Evolutionary conservation across 2,888 invertebrate species (phyloP), one percentile per base, ranked within the genome.

Genomic region (Chalcosyrphus nemorum): DNA sequence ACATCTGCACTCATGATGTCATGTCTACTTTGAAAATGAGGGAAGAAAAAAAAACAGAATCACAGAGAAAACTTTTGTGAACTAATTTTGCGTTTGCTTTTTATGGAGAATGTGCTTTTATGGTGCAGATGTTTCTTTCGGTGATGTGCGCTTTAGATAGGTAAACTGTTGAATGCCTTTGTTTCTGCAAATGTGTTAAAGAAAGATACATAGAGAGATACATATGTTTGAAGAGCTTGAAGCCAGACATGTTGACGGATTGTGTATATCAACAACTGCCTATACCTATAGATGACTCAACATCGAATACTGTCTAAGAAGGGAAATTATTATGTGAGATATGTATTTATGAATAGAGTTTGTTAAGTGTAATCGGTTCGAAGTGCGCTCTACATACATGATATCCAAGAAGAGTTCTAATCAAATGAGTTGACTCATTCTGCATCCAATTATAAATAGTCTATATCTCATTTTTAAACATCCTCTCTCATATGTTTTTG

Each of bases 1-100:
- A 45, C 63, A 50, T 74, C 35, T 29, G 27, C 70, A 50, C 19
- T 19, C 52, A 77, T 77, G 76, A 77, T 77, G 76, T 77, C 68
- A 77, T 70, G n/a, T n/a, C n/a, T n/a, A 15, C 41, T 24, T 29
- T 76, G 13, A 38, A 11, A 15, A 66, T 50, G 57, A 29, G 50
- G 56, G 29, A 45, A 15, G 24, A 43, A 15, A 29, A 72, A 56
- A 24, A 57, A 4, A 38, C 29, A n/a, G n/a, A n/a, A n/a, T n/a
- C n/a, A n/a, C 52, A 9, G 35, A 32, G 5, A 41, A 70, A 27
- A 43, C 15, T 27, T 6, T 7, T 32, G 15, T 54, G 38, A 38
- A 24, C 47, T 4, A 63, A 19, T 35, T 68, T 32, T 4, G 21
- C 11, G 41, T 38, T 24, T 11, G 13, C 15, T 17, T 27, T 27